phyloP scores from a whole-genome alignment of 2,888 invertebrate species.

The Drosophila macrospina region DNA sequence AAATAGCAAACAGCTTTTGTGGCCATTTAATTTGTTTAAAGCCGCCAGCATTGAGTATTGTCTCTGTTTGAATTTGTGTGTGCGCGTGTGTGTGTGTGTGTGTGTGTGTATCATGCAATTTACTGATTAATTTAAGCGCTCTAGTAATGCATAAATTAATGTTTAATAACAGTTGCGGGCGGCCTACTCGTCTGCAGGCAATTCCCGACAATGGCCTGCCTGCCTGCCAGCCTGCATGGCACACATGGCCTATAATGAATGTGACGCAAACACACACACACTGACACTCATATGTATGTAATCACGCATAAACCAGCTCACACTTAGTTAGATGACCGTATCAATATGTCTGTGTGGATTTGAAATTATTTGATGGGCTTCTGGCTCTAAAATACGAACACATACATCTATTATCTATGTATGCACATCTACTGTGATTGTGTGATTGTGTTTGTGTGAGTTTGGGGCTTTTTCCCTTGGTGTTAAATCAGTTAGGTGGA shows the following conservation, averaged over 20 bases:
- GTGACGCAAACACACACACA: slow-evolving; percentile 23
- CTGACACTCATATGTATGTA: neutral
- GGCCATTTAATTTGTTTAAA: slow-evolving; percentile 60
- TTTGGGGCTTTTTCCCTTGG: slow-evolving; percentile 16
- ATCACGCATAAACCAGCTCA: slow-evolving; percentile 18
- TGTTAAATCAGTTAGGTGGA: slow-evolving; percentile 43
- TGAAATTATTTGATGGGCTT: slow-evolving; percentile 48
- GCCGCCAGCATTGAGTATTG: slow-evolving; percentile 39
- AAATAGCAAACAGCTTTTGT: slow-evolving; percentile 61
- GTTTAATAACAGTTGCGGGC: slow-evolving; percentile 67
- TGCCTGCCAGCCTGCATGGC: slow-evolving; percentile 18
- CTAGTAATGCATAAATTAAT: slow-evolving; percentile 75
- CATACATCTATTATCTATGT: neutral
- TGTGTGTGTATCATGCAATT: slow-evolving; percentile 57
- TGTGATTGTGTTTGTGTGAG: slow-evolving; percentile 14
- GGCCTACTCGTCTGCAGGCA: slow-evolving; percentile 41
- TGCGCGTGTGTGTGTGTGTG: slow-evolving; percentile 12
- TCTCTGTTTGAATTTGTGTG: slow-evolving; percentile 19
- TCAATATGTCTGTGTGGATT: slow-evolving; percentile 59
- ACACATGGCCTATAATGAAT: slow-evolving; percentile 42
- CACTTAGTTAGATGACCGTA: slow-evolving; percentile 47
- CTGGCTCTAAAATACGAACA: slow-evolving; percentile 33
- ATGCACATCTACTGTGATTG: slow-evolving; percentile 8
- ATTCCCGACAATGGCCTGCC: slow-evolving; percentile 38
- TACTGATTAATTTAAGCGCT: slow-evolving; percentile 73